Base-by-base conservation (phyloP, 1,140 invertebrate genomes). In the Manduca sexta region DNA sequence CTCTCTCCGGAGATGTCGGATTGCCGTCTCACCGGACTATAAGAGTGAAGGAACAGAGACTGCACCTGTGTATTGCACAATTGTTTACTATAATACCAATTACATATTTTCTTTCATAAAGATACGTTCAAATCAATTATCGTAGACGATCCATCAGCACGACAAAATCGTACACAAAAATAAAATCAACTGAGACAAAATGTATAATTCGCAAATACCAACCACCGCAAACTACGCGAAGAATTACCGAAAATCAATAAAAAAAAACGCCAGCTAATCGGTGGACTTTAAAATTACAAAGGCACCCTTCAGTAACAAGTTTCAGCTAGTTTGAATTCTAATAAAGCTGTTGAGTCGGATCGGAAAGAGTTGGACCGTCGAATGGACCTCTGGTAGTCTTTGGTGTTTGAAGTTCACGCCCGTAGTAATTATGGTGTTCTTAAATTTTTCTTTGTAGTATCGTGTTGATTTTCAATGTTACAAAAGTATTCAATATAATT, bases 301-400 rank as follows among this genome's bases (percentile, higher is more conserved):
- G 44, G 52, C 44, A 26, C 50, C 59, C 47, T 53, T 50, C 61
- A 63, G 63, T 66, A 63, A 49, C 47, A 60, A 63, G 53, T 66
- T 55, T 40, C 16, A 47, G 49, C 49, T 57, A 59, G 53, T 62
- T 62, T 63, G 64, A 66, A 63, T 66, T 66, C 63, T 66, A 66
- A 66, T 66, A 66, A 63, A 60, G 64, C 59, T 49, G 53, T 55
- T 35, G 34, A 12, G n/a, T 35, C 45, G 44, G 56, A 53, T 58
- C 37, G 43, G 31, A n/a, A 26, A n/a, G 34, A 35, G 34, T 14
- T 35, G 6, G 8, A 10, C 30, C n/a, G 14, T 12, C n/a, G 12
- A 35, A 35, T 35, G 11, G 34, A 35, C n/a, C 14, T 12, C 34
- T 35, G 34, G n/a, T 35, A 13, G n/a, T 35, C 14, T 35, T 35